Evolutionary conservation across 2,888 invertebrate genomes (phyloP).

Genomic region (Blastobasis lacticolella): DNA sequence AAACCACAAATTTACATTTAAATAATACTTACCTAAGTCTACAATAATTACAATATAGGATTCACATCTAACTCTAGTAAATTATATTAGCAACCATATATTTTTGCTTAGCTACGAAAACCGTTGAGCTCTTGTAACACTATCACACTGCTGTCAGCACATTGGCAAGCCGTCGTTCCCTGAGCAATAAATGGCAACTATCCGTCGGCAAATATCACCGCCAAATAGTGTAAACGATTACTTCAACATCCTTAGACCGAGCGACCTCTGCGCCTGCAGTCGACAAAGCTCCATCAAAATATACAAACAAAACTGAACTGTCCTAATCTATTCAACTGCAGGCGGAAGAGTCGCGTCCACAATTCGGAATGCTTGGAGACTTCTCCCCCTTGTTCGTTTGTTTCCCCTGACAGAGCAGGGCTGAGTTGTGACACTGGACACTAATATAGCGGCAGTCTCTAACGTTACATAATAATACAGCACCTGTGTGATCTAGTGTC

Average conservation of each 20-base stretch:
- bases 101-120: constrained; percentile 37
- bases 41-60: constrained; percentile 40
- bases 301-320: too few relatives aligned
- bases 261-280: too few relatives aligned
- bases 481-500: constrained; percentile 82
- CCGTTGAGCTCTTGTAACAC: constrained; percentile 55
- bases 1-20: constrained; percentile 16
- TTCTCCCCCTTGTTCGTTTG: too few relatives aligned
- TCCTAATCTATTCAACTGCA: too few relatives aligned
- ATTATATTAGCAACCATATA: constrained; percentile 50
- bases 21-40: constrained; percentile 31
- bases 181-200: constrained; percentile 58
- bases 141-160: constrained; percentile 54
- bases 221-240: too few relatives aligned
- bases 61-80: constrained; percentile 34
- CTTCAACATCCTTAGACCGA: too few relatives aligned
- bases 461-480: constrained; percentile 79
- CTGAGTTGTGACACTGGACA: too few relatives aligned
- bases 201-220: constrained; percentile 35
- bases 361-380: too few relatives aligned
- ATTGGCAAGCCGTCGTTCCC: constrained; percentile 52
- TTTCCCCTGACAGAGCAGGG: too few relatives aligned
- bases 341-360: neutral
- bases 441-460: neutral
- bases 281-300: too few relatives aligned